Percentiles rank a stretch among this genome's conserved stretches.
These are phyloP conservation scores for Gadus macrocephalus DNA, from an alignment of 2,113 vertebrate species.

Conservation along the genomic window DNA sequence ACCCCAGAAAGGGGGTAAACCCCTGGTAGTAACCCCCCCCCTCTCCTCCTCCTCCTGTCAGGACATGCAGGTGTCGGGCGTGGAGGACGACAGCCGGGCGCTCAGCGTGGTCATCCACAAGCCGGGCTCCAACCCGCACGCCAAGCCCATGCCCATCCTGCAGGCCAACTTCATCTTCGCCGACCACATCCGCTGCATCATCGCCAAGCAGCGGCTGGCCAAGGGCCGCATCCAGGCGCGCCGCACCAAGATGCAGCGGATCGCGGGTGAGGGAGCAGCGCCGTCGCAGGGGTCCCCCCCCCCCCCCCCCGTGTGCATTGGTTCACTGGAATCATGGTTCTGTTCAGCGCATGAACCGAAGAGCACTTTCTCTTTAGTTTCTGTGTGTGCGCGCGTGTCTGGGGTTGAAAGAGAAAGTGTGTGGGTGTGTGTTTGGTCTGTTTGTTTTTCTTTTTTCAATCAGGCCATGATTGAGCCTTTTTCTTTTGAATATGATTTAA, in stretches of 20 bases:
- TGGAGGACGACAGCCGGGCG: conserved; percentile 94
- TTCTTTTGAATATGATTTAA: too few species aligned
- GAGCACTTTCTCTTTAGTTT: too few species aligned
- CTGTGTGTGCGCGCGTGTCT: too few species aligned
- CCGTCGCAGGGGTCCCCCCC: too few species aligned
- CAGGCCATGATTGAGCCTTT: too few species aligned
- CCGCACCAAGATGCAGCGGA: conserved; percentile 97
- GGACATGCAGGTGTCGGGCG: conserved; percentile 98
- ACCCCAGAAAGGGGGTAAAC: too few species aligned
- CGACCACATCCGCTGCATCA: conserved; percentile 98
- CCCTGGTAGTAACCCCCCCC: background rate
- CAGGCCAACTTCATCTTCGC: conserved; percentile 96
- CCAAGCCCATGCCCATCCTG: conserved; percentile 95
- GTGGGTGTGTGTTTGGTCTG: too few species aligned
- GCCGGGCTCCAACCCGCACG: conserved; percentile 93
- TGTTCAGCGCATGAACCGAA: too few species aligned
- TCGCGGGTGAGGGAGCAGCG: conserved; percentile 76
- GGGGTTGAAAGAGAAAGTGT: too few species aligned
- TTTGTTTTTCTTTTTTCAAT: too few species aligned
- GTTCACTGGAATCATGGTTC: too few species aligned
- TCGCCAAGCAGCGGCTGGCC: conserved; percentile 94
- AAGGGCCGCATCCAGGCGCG: conserved; percentile 96
- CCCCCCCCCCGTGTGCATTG: too few species aligned
- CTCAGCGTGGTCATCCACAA: conserved; percentile 95
- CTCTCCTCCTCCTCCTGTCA: conserved; percentile 40